Evolutionary conservation across 2,113 vertebrate genomes (phyloP).

Genomic region (Centropus bengalensis): DNA sequence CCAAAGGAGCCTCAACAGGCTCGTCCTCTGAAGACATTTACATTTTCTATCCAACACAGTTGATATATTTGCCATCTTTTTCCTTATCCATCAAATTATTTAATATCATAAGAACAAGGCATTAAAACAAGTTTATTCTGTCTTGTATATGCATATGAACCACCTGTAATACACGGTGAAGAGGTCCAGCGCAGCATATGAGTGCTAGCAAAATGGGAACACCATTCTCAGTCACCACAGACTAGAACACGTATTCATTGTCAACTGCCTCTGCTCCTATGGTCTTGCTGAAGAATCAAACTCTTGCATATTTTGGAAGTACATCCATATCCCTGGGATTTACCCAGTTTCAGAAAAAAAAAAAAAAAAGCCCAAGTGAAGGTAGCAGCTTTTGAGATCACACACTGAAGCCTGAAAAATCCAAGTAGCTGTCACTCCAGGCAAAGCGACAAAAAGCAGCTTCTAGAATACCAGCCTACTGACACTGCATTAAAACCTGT

Average conservation of each 20-base stretch:
- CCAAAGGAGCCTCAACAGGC: not conserved
- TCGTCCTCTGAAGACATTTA: not conserved
- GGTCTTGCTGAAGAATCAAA: not conserved
- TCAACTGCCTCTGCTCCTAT: rapidly evolving
- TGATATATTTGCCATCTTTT: not conserved
- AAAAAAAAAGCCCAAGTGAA: not conserved
- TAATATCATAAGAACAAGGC: not conserved
- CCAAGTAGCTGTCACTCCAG: not conserved
- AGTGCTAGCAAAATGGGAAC: not conserved
- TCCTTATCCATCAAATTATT: not conserved
- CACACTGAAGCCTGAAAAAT: not conserved
- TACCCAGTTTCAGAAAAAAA: not conserved
- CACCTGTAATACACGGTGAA: not conserved
- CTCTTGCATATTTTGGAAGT: not conserved
- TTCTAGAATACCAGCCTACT: not conserved
- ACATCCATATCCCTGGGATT: not conserved
- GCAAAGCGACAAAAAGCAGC: not conserved
- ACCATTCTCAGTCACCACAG: not conserved
- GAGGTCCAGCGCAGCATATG: not conserved
- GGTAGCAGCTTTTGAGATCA: not conserved
- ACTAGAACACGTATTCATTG: not conserved
- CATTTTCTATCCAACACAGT: not conserved
- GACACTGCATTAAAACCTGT: not conserved
- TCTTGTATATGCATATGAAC: not conserved
- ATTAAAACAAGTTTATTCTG: not conserved